A percentile compares a stretch with the other conserved stretches of the same genome.
phyloP scores from a whole-genome alignment of 1,140 invertebrate genomes.

The Brachionus manjavacas region DNA sequence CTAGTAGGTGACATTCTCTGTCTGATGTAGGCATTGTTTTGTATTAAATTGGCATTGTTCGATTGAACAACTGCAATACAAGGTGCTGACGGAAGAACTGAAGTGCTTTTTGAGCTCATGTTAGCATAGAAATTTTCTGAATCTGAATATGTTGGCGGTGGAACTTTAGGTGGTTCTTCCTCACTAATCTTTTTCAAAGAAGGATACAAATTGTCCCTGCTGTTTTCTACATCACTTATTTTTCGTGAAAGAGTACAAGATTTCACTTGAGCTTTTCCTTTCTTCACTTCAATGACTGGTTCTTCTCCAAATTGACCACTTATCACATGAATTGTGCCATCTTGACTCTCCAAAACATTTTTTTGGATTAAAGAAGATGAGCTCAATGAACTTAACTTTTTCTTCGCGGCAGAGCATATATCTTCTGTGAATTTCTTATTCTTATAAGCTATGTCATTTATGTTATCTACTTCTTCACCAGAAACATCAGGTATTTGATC shows the following conservation, averaged over 20 bases:
- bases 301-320: not conserved
- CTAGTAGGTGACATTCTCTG: not conserved
- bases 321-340: not conserved
- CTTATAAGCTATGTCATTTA: constrained; percentile 26
- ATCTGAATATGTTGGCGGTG: constrained; percentile 32
- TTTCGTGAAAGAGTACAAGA: not conserved
- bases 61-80: not conserved
- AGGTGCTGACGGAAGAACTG: constrained; percentile 19
- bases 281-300: not conserved
- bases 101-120: not conserved
- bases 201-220: not conserved
- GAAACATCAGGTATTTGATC: constrained; percentile 34
- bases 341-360: not conserved
- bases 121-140: constrained; percentile 1
- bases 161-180: constrained; percentile 7
- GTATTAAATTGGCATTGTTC: not conserved
- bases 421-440: constrained; percentile 9
- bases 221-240: not conserved
- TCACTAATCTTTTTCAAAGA: not conserved
- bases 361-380: not conserved
- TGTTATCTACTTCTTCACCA: constrained; percentile 29
- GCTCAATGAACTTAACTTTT: not conserved
- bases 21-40: not conserved
- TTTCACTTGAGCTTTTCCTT: not conserved
- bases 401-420: not conserved